Percentiles rank a stretch among this genome's conserved stretches.
Evolutionary conservation across 2,113 vertebrate species (phyloP).

Genomic region (Gasterosteus nipponicus): DNA sequence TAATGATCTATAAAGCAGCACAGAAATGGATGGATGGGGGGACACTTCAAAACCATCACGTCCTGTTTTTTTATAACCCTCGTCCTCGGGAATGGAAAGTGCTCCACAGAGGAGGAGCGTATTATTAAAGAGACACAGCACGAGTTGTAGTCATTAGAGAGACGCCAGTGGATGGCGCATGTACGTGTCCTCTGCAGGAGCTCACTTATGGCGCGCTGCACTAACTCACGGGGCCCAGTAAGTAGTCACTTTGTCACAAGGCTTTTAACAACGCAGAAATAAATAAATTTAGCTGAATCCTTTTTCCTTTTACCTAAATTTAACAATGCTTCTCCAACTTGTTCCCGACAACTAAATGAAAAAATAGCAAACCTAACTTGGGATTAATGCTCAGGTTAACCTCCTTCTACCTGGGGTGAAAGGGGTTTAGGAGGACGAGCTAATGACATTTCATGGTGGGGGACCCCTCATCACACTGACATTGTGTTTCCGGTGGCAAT

Average conservation of each 20-base stretch:
- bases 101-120: not conserved
- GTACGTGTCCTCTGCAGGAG: not conserved
- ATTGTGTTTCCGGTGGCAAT: slow-evolving; percentile 1
- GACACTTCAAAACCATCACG: not conserved
- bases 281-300: not conserved
- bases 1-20: not conserved
- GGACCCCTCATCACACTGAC: slow-evolving; percentile 20
- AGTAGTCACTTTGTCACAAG: not conserved
- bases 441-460: slow-evolving; percentile 18
- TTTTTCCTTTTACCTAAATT: not conserved
- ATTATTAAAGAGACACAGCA: not conserved
- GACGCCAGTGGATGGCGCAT: not conserved
- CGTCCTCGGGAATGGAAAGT: not conserved
- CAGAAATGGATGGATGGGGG: not conserved
- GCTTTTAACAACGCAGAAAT: not conserved
- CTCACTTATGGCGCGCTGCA: not conserved
- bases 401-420: slow-evolving; percentile 42
- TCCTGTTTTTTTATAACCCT: not conserved
- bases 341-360: not conserved
- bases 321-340: not conserved
- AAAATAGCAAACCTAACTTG: not conserved
- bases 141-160: not conserved
- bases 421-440: slow-evolving; percentile 47
- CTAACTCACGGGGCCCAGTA: not conserved
- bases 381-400: slow-evolving; percentile 37